These are phyloP conservation scores for Oceanites oceanicus DNA, from an alignment of 2,113 vertebrate genomes.

Conservation along the genomic window DNA sequence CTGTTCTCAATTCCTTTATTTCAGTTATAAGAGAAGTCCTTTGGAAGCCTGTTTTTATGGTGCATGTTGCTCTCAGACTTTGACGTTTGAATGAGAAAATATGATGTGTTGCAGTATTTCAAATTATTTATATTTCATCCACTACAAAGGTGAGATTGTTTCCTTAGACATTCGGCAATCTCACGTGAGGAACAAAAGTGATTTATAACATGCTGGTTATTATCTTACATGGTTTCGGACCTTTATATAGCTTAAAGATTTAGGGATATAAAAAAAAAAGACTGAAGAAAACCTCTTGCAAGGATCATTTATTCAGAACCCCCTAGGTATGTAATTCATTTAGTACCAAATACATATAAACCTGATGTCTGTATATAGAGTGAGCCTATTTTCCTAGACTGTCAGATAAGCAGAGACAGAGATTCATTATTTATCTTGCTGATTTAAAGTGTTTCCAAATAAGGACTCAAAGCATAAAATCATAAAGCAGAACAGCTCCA, in stretches of 20 bases:
- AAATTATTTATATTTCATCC: slow-evolving; percentile 31
- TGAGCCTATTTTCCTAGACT: neutral
- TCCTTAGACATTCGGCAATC: slow-evolving; percentile 18
- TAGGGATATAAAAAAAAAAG: neutral
- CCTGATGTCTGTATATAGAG: neutral
- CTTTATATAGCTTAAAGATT: slow-evolving; percentile 29
- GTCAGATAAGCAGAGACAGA: neutral
- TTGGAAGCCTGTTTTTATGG: neutral
- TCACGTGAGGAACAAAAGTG: slow-evolving; percentile 33
- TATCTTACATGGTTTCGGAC: neutral
- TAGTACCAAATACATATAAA: slow-evolving; percentile 21
- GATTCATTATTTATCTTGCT: slow-evolving; percentile 9
- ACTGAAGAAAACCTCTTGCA: slow-evolving; percentile 11
- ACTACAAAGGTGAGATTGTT: slow-evolving; percentile 16
- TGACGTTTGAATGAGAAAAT: neutral
- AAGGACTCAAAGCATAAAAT: slow-evolving; percentile 7
- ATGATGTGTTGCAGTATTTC: neutral
- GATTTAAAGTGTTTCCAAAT: slow-evolving; percentile 7
- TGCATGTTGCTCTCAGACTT: neutral
- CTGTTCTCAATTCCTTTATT: neutral
- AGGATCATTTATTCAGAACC: slow-evolving; percentile 48
- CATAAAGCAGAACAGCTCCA: neutral
- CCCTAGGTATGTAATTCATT: slow-evolving; percentile 30
- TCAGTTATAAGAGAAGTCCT: neutral
- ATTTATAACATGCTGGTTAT: slow-evolving; percentile 27